These are phyloP conservation scores for Drosophila multiciliata DNA, from an alignment of 2,888 invertebrate genomes.

Conservation along the genomic window DNA sequence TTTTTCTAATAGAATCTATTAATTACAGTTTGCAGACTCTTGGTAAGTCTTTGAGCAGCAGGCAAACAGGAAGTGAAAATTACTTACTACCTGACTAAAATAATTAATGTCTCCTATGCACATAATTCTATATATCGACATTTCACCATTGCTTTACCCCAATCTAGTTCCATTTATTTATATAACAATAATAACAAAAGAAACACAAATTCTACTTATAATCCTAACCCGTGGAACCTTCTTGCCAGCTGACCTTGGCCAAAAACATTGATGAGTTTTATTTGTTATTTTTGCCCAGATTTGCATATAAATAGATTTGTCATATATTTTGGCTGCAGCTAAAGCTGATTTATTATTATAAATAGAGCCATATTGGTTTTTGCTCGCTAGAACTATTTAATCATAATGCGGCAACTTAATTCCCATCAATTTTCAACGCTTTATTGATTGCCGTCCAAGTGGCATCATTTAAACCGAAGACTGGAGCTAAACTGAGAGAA, in stretches of 20 bases:
- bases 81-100: neutral
- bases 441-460: slow-evolving; percentile 69
- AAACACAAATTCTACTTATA: neutral
- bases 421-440: slow-evolving; percentile 69
- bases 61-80: neutral
- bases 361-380: slow-evolving; percentile 1
- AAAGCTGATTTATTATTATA: slow-evolving; percentile 6
- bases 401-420: slow-evolving; percentile 59
- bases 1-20: neutral
- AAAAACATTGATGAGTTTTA: neutral
- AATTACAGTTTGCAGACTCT: neutral
- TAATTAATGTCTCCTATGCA: too few relatives aligned
- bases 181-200: neutral
- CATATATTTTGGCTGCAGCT: slow-evolving; percentile 9
- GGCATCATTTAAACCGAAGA: slow-evolving; percentile 60
- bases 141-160: too few relatives aligned
- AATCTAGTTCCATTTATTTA: neutral
- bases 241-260: neutral
- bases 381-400: slow-evolving; percentile 32
- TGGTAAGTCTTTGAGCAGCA: neutral
- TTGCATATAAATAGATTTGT: slow-evolving; percentile 9
- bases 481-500: slow-evolving; percentile 4
- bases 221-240: neutral
- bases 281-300: neutral
- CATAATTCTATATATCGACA: too few relatives aligned